Evolutionary conservation across 1,140 invertebrate species (phyloP).

Genomic region (Lepidostoma basale): DNA sequence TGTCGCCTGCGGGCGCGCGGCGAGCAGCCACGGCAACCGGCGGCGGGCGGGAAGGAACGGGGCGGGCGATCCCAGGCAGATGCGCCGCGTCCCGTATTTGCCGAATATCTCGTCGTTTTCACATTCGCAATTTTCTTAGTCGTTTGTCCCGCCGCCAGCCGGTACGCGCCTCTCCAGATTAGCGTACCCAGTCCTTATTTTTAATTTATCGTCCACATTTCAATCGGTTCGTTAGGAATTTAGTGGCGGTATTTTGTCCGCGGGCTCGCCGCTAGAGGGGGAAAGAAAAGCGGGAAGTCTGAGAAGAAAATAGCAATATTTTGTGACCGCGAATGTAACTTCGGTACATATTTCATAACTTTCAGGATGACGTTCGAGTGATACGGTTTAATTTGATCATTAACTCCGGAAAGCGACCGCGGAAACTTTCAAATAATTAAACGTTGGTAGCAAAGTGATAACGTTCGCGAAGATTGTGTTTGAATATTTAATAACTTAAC

Average conservation of each 20-base stretch:
- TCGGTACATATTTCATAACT: background rate
- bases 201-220: constrained; percentile 12
- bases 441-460: no score
- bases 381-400: background rate
- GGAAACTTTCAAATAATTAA: no score
- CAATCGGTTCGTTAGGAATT: constrained; percentile 15
- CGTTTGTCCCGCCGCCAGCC: constrained; percentile 20
- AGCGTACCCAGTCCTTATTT: background rate
- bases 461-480: no score
- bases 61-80: constrained; percentile 14
- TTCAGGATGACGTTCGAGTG: constrained; percentile 4
- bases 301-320: constrained; percentile 2
- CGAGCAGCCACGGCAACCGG: background rate
- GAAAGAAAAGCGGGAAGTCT: constrained; percentile 2
- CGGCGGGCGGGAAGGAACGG: background rate
- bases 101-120: constrained; percentile 20
- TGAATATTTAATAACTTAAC: no score
- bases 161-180: constrained; percentile 3
- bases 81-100: constrained; percentile 20
- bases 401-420: no score
- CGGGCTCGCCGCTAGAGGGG: constrained; percentile 6
- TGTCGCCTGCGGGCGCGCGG: background rate
- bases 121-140: constrained; percentile 29
- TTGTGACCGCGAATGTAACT: constrained; percentile 20
- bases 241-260: background rate